Evolutionary conservation across 2,113 vertebrate genomes (phyloP), one percentile per base, ranked within the genome.

Genomic region (Chamaea fasciata): DNA sequence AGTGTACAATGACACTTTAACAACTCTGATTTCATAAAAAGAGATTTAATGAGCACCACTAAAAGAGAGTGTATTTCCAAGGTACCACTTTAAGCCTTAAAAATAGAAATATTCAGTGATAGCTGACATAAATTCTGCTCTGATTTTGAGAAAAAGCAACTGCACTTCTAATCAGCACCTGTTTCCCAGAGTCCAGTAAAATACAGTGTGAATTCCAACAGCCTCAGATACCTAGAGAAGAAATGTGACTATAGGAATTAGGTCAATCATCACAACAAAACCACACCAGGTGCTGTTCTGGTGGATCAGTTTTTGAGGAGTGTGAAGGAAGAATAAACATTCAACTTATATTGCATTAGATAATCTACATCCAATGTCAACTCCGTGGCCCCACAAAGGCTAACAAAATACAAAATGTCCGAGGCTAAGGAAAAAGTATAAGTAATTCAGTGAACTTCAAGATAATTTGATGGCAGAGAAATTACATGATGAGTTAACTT

Each of bases 361-460:
- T 39, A 92, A 79, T 57, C 12, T 19, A 52, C 3, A 60, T 53
- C 18, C 35, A 39, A 5, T 73, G 30, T 37, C 41, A 77, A 56
- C 7, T 6, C 14, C 6, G 69, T 55, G 6, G 37, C 8, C 15
- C 3, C 6, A 2, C 0, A 0, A 73, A 41, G 49, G 18, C 15
- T 74, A 74, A 53, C 5, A 69, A 75, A 85, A 90, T 33, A n/a
- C 3, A 82, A 84, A 85, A 47, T 39, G 7, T 39, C n/a, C 30
- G 74, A 65, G 30, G 42, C 15, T 86, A 17, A 30, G 42, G 37
- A 60, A 75, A 94, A 76, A 49, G 16, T 7, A 41, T 7, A 83
- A 89, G 30, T 12, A 91, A 81, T 70, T 76, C 35, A 55, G 24
- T 17, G 63, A 62, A 39, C 10, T 65, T 76, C 37, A 46, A 67